These are phyloP conservation scores for Ichneumoninae sp. DNA, from an alignment of 2,888 invertebrate species.

Conservation along the genomic window DNA sequence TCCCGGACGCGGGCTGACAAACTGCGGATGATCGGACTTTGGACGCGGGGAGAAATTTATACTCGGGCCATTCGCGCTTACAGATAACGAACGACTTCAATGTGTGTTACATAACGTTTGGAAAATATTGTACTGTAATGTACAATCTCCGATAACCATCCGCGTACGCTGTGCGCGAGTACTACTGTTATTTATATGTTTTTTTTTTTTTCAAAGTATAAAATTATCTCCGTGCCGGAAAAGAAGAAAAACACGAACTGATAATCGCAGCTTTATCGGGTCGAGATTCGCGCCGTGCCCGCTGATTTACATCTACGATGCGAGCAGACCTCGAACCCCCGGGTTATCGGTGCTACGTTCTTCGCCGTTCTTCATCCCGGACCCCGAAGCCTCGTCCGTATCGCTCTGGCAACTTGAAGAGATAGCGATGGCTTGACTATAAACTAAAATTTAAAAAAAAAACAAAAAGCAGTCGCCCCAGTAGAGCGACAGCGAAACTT, in stretches of 20 bases:
- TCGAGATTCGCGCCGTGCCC: not conserved
- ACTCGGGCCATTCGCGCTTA: not conserved
- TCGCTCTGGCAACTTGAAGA: not conserved
- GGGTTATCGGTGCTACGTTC: slow-evolving; percentile 1
- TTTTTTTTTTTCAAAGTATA: not conserved
- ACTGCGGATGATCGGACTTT: not conserved
- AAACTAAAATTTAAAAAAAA: not conserved
- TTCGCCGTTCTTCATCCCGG: not conserved
- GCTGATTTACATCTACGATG: slow-evolving; percentile 13
- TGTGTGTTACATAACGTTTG: not conserved
- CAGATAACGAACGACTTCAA: not conserved
- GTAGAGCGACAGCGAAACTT: slow-evolving; percentile 18
- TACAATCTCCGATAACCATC: not conserved
- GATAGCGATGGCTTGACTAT: not conserved
- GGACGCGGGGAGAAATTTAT: not conserved
- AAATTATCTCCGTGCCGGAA: not conserved
- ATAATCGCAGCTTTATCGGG: not conserved
- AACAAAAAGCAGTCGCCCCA: not conserved
- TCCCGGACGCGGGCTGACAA: not conserved
- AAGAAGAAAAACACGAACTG: not conserved
- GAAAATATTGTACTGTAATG: not conserved
- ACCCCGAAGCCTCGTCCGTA: not conserved
- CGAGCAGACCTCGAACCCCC: slow-evolving; percentile 7
- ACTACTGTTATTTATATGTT: not conserved
- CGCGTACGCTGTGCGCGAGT: not conserved